Base-by-base conservation (phyloP, 2,888 invertebrate genomes). In the Stenodema calcarata region DNA sequence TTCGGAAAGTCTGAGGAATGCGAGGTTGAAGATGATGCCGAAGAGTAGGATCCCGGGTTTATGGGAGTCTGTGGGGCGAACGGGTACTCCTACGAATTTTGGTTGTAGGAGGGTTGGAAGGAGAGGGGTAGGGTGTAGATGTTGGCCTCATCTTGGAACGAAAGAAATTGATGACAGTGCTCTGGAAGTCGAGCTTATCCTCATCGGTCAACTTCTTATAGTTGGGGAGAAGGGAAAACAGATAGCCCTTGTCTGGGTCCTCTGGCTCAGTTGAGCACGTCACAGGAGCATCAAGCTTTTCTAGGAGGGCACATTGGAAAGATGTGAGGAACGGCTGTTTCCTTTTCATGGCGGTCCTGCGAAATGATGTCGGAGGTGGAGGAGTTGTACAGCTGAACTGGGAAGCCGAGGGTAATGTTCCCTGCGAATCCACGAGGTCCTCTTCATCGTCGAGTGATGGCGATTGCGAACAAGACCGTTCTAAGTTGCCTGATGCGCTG, bases 181-280 rank as follows among this genome's bases (percentile, higher is more conserved):
- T 62, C 62, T 62, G 62, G 62, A 62, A 62, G 62, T 62, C 62
- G 62, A 62, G 62, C 62, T 62, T 62, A 62, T 62, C 62, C 62
- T 62, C 62, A 62, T 62, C 62, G 62, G 30, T 30, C 73, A 73
- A 73, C 27, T 30, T 73, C 30, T 73, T 73, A 30, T 73, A 73
- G 73, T 73, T 30, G 30, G 73, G 73, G 30, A 73, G 73, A 73
- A 73, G 27, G 27, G 73, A 73, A 27, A 27, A 73, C 28, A 73
- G 73, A 30, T 73, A 73, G 16, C 12, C 73, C 28, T 30, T 27
- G 30, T 73, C 73, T 73, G 73, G 28, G 30, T 73, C 73, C 30
- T 73, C 73, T 28, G 73, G 30, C 11, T 27, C 30, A 28, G 16
- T 11, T 27, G 73, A 73, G 73, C 6, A 73, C 11, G 30, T 28